Evolutionary conservation across 2,888 invertebrate species (phyloP).

Genomic region (Nemotelus pantherinus): DNA sequence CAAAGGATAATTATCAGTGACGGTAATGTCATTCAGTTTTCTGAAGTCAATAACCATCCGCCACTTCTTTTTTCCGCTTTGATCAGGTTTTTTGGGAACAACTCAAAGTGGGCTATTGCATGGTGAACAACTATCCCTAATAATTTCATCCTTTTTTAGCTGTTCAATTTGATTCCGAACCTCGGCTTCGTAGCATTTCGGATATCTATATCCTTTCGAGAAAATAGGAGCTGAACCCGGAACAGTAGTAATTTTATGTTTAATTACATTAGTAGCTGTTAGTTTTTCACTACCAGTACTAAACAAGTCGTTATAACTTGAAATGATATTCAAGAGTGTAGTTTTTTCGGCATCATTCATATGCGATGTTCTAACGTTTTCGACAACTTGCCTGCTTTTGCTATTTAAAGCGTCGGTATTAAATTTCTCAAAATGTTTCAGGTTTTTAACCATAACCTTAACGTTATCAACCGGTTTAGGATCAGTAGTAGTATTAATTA

Average conservation of each 20-base stretch:
- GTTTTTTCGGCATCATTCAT: no score
- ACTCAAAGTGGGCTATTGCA: conserved; percentile 43
- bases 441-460: not conserved
- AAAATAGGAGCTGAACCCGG: conserved; percentile 25
- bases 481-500: not conserved
- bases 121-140: conserved; percentile 48
- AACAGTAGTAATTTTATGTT: not conserved
- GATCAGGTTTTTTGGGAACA: conserved; percentile 58
- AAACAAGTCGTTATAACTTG: no score
- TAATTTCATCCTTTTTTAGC: conserved; percentile 55
- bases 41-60: conserved; percentile 58
- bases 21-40: conserved; percentile 44
- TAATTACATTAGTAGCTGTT: not conserved
- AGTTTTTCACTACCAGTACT: no score
- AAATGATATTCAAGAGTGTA: no score
- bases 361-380: no score
- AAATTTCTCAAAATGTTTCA: not conserved
- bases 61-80: conserved; percentile 55
- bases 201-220: not conserved
- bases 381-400: no score
- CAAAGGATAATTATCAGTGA: conserved; percentile 57
- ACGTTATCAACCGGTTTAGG: not conserved
- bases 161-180: conserved; percentile 53
- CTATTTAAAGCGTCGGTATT: not conserved
- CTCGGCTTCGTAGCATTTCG: no score